A percentile compares a stretch with the other conserved stretches of the same genome.
Conservation (phyloP, 2,888 invertebrate genomes). For the Pasiphila rectangulata region DNA sequence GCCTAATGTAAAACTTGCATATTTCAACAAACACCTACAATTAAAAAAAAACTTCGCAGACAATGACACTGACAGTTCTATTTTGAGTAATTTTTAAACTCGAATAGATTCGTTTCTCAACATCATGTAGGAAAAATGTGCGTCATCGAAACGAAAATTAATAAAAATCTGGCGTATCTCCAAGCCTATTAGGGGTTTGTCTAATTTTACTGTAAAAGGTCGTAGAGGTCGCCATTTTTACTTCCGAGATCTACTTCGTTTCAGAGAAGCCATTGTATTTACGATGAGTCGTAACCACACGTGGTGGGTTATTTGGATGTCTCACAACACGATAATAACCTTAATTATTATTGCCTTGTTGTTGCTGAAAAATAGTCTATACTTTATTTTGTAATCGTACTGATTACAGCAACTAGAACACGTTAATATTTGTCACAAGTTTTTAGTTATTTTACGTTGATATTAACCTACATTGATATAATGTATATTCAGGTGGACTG, state of each 20-base stretch:
- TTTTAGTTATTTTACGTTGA: too few relatives aligned
- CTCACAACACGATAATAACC: conserved; percentile 5
- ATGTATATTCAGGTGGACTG: too few relatives aligned
- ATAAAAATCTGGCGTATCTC: not conserved
- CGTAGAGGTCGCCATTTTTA: not conserved
- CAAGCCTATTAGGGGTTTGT: not conserved
- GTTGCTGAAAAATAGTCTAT: not conserved
- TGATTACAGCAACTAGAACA: not conserved
- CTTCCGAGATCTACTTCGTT: not conserved
- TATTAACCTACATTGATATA: too few relatives aligned
- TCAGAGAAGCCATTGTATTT: not conserved
- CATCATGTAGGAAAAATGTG: too few relatives aligned
- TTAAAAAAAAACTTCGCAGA: not conserved
- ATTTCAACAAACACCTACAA: not conserved
- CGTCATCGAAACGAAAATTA: not conserved
- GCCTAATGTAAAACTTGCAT: not conserved
- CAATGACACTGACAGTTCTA: not conserved
- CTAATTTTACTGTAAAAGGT: not conserved
- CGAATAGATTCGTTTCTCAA: too few relatives aligned
- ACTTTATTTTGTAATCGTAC: not conserved
- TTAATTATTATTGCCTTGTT: conserved; percentile 5
- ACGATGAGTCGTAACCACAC: too few relatives aligned
- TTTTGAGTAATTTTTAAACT: not conserved
- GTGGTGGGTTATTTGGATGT: not conserved
- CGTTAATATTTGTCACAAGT: too few relatives aligned